Evolutionary conservation across 2,888 invertebrate genomes (phyloP), one percentile per base, ranked within the genome.

Genomic region (Ichneumon xanthorius): DNA sequence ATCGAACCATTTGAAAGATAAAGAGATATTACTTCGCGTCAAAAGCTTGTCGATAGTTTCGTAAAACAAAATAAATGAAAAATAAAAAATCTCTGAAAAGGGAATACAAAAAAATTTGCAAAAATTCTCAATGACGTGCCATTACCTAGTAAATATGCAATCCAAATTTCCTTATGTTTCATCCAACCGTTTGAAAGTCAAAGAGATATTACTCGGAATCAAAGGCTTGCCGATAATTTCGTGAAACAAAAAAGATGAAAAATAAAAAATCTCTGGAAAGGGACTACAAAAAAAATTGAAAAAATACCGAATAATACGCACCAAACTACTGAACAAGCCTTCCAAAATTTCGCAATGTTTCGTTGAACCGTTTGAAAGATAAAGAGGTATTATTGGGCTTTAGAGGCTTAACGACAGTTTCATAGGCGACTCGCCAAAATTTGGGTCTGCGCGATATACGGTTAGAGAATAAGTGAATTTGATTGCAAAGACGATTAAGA

Each of bases 401-500:
- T 4, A 14, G 11, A 61, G 58, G 58, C 30, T 26, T 19, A n/a
- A 7, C 16, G 61, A 16, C 22, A 30, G 61, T 61, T 30, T 61
- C 26, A 14, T 26, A 22, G 0, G 61, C 26, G 14, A 11, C n/a
- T 58, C 22, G 22, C 26, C 30, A 14, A 61, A 61, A 61, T 61
- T 9, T 26, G 22, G 61, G 14, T 14, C 26, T n/a, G 14, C 7
- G 30, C 30, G 2, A n/a, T 6, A n/a, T 16, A 63, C n/a, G 30
- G 33, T 63, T 19, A 33, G n/a, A 30, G 5, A 61, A 26, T 6
- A 26, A n/a, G 6, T 55, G 11, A 37, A 19, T 22, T 50, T 37
- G 11, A 67, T 65, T 67, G 45, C 16, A n/a, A 65, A 37, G 53
- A 16, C 53, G 19, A 67, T 76, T 76, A 37, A 53, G 61, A 76